These are phyloP conservation scores for Campopleginae sp. DNA, from an alignment of 2,888 invertebrate species.

Conservation along the genomic window DNA sequence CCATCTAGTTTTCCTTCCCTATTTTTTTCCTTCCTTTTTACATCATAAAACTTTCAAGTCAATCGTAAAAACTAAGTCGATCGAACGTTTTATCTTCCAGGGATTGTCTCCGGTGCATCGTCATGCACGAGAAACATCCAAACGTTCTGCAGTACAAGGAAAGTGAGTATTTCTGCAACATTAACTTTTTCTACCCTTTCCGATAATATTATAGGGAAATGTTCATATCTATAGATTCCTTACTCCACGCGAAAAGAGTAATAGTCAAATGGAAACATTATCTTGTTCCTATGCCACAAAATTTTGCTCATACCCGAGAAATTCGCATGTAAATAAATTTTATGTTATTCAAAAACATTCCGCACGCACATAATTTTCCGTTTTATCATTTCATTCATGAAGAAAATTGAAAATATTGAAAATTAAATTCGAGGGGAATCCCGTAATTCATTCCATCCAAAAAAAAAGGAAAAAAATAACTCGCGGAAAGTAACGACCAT, in stretches of 20 bases:
- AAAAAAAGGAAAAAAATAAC: too few relatives aligned
- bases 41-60: conserved; percentile 37
- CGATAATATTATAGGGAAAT: neutral
- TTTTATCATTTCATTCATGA: neutral
- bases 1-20: neutral
- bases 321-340: conserved; percentile 42
- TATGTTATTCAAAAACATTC: conserved; percentile 35
- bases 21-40: conserved; percentile 10
- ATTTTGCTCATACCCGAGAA: conserved; percentile 14
- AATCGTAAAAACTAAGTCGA: conserved; percentile 56
- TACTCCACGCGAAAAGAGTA: neutral
- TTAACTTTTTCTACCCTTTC: conserved; percentile 16
- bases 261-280: conserved; percentile 8
- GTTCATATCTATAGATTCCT: neutral
- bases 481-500: too few relatives aligned
- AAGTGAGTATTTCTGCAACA: conserved; percentile 86
- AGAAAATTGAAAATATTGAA: neutral
- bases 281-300: neutral
- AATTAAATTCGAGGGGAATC: neutral
- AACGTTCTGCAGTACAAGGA: conserved; percentile 93
- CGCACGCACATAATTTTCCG: conserved; percentile 22
- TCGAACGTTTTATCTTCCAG: conserved; percentile 85
- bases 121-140: conserved; percentile 90
- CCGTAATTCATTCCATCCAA: too few relatives aligned
- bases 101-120: conserved; percentile 90